A percentile compares a stretch with the other conserved stretches of the same genome.
Conservation (phyloP, 2,888 invertebrate genomes). For the Notodonta ziczac region DNA sequence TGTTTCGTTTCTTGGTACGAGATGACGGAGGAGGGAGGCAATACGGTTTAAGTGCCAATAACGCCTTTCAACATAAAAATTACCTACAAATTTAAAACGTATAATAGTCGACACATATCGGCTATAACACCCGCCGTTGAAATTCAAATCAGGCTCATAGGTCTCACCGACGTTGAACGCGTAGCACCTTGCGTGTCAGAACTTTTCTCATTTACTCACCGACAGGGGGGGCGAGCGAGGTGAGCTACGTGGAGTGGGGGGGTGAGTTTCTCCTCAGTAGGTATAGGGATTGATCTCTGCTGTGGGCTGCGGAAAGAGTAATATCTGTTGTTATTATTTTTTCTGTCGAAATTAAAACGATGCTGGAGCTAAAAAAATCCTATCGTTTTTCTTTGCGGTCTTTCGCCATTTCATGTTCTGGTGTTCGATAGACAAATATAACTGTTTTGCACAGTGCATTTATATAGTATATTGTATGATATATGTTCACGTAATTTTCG, state of each 20-base stretch:
- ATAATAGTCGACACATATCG: constrained; percentile 14
- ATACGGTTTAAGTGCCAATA: too few relatives aligned
- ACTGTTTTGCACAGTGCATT: too few relatives aligned
- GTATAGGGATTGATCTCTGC: constrained; percentile 14
- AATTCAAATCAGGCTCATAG: constrained; percentile 34
- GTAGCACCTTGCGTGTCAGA: constrained; percentile 31
- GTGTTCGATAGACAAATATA: too few relatives aligned
- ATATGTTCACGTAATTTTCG: too few relatives aligned
- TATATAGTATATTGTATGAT: too few relatives aligned
- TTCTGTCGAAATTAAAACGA: neutral
- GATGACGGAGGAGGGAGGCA: too few relatives aligned
- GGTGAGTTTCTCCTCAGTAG: neutral
- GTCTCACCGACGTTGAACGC: constrained; percentile 14
- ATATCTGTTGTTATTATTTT: neutral
- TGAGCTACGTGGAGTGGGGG: neutral
- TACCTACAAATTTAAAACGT: constrained; percentile 26
- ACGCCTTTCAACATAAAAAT: constrained; percentile 12
- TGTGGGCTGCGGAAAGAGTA: neutral
- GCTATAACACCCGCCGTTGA: constrained; percentile 19
- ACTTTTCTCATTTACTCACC: constrained; percentile 39
- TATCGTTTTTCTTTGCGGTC: too few relatives aligned
- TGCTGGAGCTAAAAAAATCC: neutral
- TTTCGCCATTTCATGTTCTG: too few relatives aligned
- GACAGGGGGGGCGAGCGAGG: neutral
- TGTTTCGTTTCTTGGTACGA: too few relatives aligned